These are phyloP conservation scores for Syncerus caffer DNA, from an alignment of 2,797 vertebrate genomes.

Conservation along the genomic window DNA sequence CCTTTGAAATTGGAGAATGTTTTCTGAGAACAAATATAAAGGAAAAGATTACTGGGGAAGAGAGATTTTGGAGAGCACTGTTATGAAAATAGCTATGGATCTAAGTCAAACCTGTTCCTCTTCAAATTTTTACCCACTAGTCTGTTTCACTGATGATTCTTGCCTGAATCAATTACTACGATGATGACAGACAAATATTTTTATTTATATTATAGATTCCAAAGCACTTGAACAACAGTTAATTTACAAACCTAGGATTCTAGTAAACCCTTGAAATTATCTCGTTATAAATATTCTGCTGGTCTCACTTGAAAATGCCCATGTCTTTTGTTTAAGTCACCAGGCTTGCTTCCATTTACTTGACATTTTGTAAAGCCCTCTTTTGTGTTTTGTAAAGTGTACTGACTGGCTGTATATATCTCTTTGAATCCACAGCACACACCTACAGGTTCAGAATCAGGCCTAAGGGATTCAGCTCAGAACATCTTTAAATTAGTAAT, in stretches of 20 bases:
- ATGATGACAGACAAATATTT: neutral
- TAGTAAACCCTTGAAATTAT: neutral
- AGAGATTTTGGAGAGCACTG: neutral
- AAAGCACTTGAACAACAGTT: neutral
- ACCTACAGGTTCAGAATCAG: neutral
- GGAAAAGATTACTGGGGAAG: neutral
- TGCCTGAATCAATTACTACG: neutral
- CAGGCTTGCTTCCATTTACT: neutral
- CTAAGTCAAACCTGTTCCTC: conserved; percentile 12
- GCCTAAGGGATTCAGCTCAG: neutral
- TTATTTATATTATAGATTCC: neutral
- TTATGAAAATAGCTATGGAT: neutral
- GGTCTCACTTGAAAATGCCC: conserved; percentile 15
- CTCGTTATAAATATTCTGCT: neutral
- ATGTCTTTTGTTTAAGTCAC: neutral
- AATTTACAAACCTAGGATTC: neutral
- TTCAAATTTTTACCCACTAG: conserved; percentile 9
- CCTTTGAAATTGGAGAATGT: neutral
- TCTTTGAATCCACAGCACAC: neutral
- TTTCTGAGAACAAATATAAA: neutral
- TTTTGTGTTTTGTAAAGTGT: neutral
- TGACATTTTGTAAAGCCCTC: neutral
- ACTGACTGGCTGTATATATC: neutral
- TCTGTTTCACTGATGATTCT: conserved; percentile 8
- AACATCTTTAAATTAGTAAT: neutral